Base-by-base conservation (phyloP, 1,140 invertebrate genomes). In the Odontomachus brunneus region DNA sequence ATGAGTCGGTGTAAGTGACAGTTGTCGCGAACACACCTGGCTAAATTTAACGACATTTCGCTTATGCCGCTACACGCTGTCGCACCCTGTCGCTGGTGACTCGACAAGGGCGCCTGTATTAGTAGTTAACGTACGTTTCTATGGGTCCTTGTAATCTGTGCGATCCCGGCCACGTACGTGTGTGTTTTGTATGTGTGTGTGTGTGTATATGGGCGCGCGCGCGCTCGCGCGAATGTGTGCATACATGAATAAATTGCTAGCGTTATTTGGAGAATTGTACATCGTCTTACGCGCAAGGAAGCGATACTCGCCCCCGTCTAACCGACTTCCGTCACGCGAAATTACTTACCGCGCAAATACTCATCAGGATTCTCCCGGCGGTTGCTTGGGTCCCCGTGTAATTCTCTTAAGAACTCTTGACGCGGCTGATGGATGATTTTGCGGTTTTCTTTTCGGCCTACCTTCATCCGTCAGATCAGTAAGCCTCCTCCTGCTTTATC, bases 371-470 rank as follows among this genome's bases (percentile, higher is more conserved):
- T 19, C 33, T 60, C 17, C 33, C 26, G 51, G 53, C 81, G 53
- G 53, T 19, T 49, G 12, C 29, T 66, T 71, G 55, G 26, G 26
- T 12, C 17, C 22, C 69, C 33, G n/a, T 73, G 73, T 83, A 74
- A 87, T 85, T 85, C 74, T 53, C 26, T 49, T 24, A 66, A 83
- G 63, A 29, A 86, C 48, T 38, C 24, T 80, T 51, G 49, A 82
- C 67, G 26, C n/a, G 67, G 33, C 63, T 81, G 86, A 88, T 81
- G 85, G 82, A 87, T 84, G 82, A 87, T 87, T 87, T 84, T n/a
- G 53, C 66, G 55, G 57, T 51, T 60, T 73, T 49, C 53, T 84
- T 81, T 38, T 60, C 33, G 53, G 29, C 33, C 66, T 44, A 44
- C 55, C 38, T 55, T 71, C 84, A 80, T 85, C 72, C 59, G 67